Evolutionary conservation across 2,113 vertebrate species (phyloP), one percentile per base, ranked within the genome.

Genomic region (Cynocephalus volans): DNA sequence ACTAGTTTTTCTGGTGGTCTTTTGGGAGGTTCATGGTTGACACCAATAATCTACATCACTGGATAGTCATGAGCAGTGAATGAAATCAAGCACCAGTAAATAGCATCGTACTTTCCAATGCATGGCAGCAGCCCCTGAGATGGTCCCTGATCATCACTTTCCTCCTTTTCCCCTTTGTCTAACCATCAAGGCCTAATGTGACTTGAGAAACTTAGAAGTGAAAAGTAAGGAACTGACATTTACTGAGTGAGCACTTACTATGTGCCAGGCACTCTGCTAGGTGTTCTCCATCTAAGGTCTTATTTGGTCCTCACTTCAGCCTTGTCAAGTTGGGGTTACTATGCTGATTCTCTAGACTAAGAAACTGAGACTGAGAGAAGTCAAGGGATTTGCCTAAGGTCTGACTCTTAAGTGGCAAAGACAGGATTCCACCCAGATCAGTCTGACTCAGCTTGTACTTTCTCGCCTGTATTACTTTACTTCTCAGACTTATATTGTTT

Each of bases 381-480:
- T 41, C 54, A 41, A 41, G 28, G 13, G 58, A 79, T 79, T 70
- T 62, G 62, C 81, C 28, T 48, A 52, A 80, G 56, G 64, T 73
- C 64, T 69, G 52, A 85, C 3, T 28, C 28, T 15, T 41, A 80
- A 72, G 8, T 60, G 45, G 45, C 31, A 73, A 73, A 86, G 67
- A 62, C 67, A 75, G 75, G 52, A 75, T 67, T 94, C 88, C 67
- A 81, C 67, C 50, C 36, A 28, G 41, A 1, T 67, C 65, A 56
- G 56, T 58, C 56, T 93, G 73, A 94, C 56, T 94, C 67, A 82
- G 75, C 41, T 65, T 81, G 67, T 81, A 75, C 82, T 87, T 93
- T 87, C 81, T 54, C 58, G 58, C 58, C 26, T 48, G 36, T 58
- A 81, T 50, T 14, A 73, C 64, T 93, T 79, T 48, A 93, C 72